phyloP scores from a whole-genome alignment of 2,888 invertebrate genomes.

The Phaonia tiefii region DNA sequence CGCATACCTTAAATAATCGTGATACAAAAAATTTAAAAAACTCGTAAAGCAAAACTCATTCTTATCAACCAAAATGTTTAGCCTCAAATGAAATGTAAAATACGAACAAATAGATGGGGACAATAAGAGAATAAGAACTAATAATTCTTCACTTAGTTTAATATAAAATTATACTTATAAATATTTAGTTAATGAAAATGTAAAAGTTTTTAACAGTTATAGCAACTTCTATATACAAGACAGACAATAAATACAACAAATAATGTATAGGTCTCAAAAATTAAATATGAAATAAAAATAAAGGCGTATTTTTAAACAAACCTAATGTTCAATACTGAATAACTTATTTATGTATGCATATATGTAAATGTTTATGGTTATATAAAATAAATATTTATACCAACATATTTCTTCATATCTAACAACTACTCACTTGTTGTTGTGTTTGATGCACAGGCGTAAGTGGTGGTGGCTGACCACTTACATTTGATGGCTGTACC shows the following conservation, averaged over 20 bases:
- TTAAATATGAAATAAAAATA: constrained; percentile 17
- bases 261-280: neutral
- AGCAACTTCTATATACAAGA: constrained; percentile 21
- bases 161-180: constrained; percentile 15
- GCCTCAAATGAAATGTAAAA: constrained; percentile 18
- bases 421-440: constrained; percentile 81
- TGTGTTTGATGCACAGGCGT: constrained; percentile 81
- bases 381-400: constrained; percentile 13
- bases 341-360: constrained; percentile 3
- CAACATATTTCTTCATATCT: constrained; percentile 57
- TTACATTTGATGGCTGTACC: constrained; percentile 86
- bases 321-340: constrained; percentile 8
- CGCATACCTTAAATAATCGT: too few relatives aligned
- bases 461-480: constrained; percentile 82
- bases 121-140: neutral
- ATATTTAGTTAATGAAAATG: constrained; percentile 9
- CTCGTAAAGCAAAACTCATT: too few relatives aligned
- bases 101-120: neutral
- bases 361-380: constrained; percentile 33
- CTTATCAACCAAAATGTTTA: too few relatives aligned
- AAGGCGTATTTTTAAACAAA: neutral
- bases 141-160: constrained; percentile 3
- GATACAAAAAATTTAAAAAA: too few relatives aligned
- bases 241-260: constrained; percentile 7
- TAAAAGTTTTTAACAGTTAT: constrained; percentile 25